Base-by-base conservation (phyloP, 2,888 invertebrate species). In the Leptinotarsa haldemani region DNA sequence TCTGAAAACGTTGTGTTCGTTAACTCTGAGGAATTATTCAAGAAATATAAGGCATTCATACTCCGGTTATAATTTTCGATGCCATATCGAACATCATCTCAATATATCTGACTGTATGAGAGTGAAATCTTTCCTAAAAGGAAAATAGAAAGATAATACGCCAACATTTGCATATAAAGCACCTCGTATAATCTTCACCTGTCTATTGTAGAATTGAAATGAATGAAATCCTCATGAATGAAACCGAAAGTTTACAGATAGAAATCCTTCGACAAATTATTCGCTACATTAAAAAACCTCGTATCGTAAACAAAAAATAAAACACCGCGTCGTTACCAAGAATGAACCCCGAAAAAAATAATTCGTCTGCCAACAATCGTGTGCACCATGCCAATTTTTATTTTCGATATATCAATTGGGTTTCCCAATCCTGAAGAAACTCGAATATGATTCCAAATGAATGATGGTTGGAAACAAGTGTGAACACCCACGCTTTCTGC, bases 401-500 rank as follows among this genome's bases (percentile, higher is more conserved):
- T 72, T 75, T 73, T 74, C 58, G 63, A 72, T 53, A 56, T 53
- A 65, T 71, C 63, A 47, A 61, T 69, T 64, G 69, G 58, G 65
- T 69, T 71, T 63, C 69, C 69, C 67, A 75, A 71, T 70, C 68
- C 63, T 67, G 65, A 72, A 75, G 66, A 75, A 77, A 75, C 15
- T 61, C 65, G 78, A 78, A 80, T 77, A 56, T 56, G 22, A 56
- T 22, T 56, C 4, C 22, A 15, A 56, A 73, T 79, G 77, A 78
- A 80, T 79, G 79, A 79, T 81, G 75, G 74, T 74, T 72, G 77
- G 79, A 81, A 82, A 80, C 80, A 81, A 81, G 79, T 78, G 77
- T 80, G 76, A 68, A 80, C 86, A 84, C 86, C 86, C 84, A 83
- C 86, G 84, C 86, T 71, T 71, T 66, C 71, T 74, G 80, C 81